Evolutionary conservation across 2,797 vertebrate species (phyloP).

Genomic region (Sebastes reedi): DNA sequence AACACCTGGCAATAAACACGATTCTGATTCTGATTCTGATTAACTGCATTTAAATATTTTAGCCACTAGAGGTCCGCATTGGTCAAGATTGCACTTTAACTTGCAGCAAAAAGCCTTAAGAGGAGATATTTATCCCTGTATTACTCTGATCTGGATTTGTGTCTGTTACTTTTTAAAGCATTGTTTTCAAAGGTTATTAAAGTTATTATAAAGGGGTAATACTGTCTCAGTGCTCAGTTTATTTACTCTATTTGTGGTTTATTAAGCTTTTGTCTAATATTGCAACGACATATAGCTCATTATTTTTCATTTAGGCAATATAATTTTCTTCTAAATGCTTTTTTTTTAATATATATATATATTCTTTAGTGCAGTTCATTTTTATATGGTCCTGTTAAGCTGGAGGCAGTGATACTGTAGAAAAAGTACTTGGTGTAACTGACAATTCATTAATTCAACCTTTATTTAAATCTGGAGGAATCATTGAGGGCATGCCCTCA

Average conservation of each 20-base stretch:
- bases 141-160: background rate
- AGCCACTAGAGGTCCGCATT: slow-evolving; percentile 42
- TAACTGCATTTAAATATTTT: background rate
- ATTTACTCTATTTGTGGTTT: background rate
- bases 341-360: background rate
- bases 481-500: no score
- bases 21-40: no score
- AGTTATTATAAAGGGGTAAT: background rate
- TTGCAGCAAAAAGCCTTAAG: background rate
- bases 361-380: slow-evolving; percentile 14
- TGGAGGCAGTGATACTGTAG: slow-evolving; percentile 17
- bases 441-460: no score
- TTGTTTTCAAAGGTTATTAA: background rate
- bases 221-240: background rate
- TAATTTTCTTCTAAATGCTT: background rate
- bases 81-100: background rate
- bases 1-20: no score
- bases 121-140: background rate
- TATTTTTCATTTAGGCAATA: background rate
- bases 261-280: background rate
- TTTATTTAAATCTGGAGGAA: no score
- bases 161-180: background rate
- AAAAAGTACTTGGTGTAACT: no score
- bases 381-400: slow-evolving; percentile 42
- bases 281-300: background rate